Evolutionary conservation across 2,797 vertebrate species (phyloP), one percentile per base, ranked within the genome.

Genomic region (Buphagus erythrorhynchus): DNA sequence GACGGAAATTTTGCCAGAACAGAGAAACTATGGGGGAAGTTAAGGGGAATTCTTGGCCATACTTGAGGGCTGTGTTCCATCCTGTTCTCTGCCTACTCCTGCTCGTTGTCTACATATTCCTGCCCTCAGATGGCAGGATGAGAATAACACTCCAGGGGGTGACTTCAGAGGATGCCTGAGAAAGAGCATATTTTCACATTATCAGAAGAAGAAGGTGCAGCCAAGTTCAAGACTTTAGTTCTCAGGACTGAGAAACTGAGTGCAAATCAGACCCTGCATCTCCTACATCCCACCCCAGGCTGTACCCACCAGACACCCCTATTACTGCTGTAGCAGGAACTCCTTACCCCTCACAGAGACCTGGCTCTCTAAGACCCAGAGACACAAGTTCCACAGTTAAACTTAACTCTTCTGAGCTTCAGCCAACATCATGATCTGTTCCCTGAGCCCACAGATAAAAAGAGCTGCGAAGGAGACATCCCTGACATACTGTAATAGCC

Each of bases 371-470:
- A 82, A 72, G 42, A 38, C n/a, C n/a, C 75, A 69, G 40, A 91
- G 71, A 48, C 33, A 19, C 22, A n/a, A 77, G 26, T 55, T 62
- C 72, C 51, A 12, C 0, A 0, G 31, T 63, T 66, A 40, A 73
- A 59, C 45, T 46, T 29, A 62, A 76, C 25, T 73, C 35, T 33
- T 67, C 55, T 77, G 73, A 90, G 59, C 46, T 65, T 71, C 68
- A 81, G 65, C 42, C 69, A 67, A 31, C 40, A 31, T 29, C 49
- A 40, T 33, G 24, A 77, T 72, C 65, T 80, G 45, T 18, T 90
- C 68, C 31, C 75, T 38, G 65, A 77, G 72, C 65, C 48, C 26
- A 69, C 58, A 81, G 91, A 78, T 81, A 90, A 89, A 43, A 35
- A 10, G 36, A 80, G 74, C 63, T 49, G 71, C 1, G 26, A 75